Percentiles rank a stretch among this genome's conserved stretches.
Evolutionary conservation across 2,113 vertebrate genomes (phyloP).

Genomic region (Arenaria interpres): DNA sequence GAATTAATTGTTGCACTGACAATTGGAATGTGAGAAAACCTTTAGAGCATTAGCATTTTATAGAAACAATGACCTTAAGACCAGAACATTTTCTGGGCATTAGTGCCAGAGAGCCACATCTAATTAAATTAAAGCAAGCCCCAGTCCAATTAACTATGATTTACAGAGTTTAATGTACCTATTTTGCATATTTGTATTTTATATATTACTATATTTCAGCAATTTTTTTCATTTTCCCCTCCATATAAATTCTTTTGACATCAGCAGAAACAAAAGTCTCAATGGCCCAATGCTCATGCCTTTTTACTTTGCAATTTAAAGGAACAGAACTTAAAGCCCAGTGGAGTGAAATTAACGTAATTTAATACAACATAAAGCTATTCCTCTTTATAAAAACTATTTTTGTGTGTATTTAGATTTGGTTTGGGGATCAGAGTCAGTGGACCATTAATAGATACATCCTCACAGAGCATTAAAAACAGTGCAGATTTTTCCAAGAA

Average conservation of each 20-base stretch:
- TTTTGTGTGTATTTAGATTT: background rate
- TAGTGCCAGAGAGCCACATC: background rate
- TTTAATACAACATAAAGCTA: background rate
- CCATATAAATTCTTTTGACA: background rate
- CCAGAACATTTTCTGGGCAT: background rate
- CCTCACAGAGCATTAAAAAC: background rate
- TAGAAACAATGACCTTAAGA: background rate
- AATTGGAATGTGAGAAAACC: background rate
- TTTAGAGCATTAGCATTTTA: background rate
- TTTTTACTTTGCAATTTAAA: background rate
- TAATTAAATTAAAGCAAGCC: constrained; percentile 27
- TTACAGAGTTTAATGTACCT: background rate
- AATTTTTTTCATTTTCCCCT: background rate
- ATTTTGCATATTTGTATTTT: background rate
- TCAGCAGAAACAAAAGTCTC: constrained; percentile 2
- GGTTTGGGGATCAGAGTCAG: background rate
- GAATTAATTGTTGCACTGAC: background rate
- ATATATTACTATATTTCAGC: background rate
- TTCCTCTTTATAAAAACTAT: background rate
- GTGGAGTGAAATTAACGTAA: background rate
- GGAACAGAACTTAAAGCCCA: background rate
- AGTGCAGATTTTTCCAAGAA: background rate
- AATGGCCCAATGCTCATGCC: background rate
- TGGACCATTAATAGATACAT: background rate
- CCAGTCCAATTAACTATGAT: background rate